These are phyloP conservation scores for Esox niger DNA, from an alignment of 2,113 vertebrate species.

Conservation along the genomic window DNA sequence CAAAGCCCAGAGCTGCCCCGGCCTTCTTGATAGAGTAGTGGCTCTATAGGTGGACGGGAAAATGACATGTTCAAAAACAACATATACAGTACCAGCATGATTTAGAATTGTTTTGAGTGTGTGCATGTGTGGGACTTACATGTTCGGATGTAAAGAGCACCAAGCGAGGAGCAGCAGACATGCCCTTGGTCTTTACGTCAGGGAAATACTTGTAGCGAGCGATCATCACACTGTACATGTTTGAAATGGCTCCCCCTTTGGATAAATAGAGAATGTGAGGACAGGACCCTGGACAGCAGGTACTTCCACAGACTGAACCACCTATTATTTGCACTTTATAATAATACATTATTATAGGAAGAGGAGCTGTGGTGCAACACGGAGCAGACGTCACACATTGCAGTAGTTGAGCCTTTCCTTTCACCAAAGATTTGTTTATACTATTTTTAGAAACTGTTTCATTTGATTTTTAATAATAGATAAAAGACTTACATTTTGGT, in stretches of 20 bases:
- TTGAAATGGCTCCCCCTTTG: constrained; percentile 94
- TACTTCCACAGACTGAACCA: too few relatives aligned
- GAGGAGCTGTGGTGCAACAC: too few relatives aligned
- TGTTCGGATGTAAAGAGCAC: constrained; percentile 97
- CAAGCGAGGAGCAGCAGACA: constrained; percentile 92
- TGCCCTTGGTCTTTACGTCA: constrained; percentile 97
- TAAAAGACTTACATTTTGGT: too few relatives aligned
- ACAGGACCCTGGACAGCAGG: constrained; percentile 21
- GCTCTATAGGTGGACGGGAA: constrained; percentile 77
- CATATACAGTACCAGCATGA: too few relatives aligned
- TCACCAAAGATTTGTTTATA: too few relatives aligned
- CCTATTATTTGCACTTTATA: too few relatives aligned
- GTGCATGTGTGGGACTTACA: constrained; percentile 66
- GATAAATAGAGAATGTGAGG: constrained; percentile 28
- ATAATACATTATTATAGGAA: too few relatives aligned
- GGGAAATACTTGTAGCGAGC: constrained; percentile 97
- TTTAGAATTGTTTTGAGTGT: not conserved
- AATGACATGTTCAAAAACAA: constrained; percentile 4
- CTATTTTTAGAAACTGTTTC: too few relatives aligned
- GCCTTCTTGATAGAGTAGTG: constrained; percentile 99
- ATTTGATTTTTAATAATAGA: too few relatives aligned
- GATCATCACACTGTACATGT: constrained; percentile 99
- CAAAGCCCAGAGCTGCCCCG: constrained; percentile 93
- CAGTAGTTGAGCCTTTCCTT: too few relatives aligned
- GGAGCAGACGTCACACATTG: too few relatives aligned